Evolutionary conservation across 92 coral and sea anemone genomes (phyloP).

Genomic region (Paragorgia papillata): DNA sequence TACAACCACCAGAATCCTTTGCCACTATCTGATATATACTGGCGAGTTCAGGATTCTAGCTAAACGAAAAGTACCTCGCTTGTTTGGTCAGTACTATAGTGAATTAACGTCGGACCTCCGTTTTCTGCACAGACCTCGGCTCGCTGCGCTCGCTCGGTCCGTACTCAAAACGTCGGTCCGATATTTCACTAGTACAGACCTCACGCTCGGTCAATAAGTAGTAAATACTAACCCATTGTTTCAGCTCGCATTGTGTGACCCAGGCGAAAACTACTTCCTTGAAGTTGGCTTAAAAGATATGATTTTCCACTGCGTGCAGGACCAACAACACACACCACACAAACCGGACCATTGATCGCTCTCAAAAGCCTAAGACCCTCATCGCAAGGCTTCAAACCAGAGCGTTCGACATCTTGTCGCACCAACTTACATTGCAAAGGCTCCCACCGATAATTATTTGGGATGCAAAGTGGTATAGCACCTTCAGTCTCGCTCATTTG

Average conservation of each 20-base stretch:
- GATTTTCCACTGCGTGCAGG: constrained; percentile 38
- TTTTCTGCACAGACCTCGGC: too few species aligned
- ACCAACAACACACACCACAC: constrained; percentile 35
- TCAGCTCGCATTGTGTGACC: constrained; percentile 37
- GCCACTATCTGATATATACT: too few species aligned
- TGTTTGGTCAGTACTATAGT: too few species aligned
- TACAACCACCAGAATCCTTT: too few species aligned
- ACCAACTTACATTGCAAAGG: constrained; percentile 14
- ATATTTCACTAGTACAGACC: too few species aligned
- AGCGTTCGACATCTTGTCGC: constrained; percentile 6
- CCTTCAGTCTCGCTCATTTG: constrained; percentile 6
- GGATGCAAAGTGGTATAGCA: constrained; percentile 32
- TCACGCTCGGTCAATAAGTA: too few species aligned
- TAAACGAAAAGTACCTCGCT: too few species aligned
- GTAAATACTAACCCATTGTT: constrained; percentile 32
- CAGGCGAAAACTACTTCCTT: constrained; percentile 29
- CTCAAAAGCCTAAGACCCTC: constrained; percentile 3
- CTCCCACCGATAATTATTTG: constrained; percentile 19
- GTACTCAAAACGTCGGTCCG: too few species aligned
- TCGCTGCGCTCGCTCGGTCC: too few species aligned
- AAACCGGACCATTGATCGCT: constrained; percentile 27
- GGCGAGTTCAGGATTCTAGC: too few species aligned
- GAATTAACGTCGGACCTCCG: too few species aligned
- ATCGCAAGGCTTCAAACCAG: constrained; percentile 4
- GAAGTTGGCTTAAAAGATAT: constrained; percentile 32